These are phyloP conservation scores for Dromaius novaehollandiae DNA, from an alignment of 2,113 vertebrate genomes.

Conservation along the genomic window DNA sequence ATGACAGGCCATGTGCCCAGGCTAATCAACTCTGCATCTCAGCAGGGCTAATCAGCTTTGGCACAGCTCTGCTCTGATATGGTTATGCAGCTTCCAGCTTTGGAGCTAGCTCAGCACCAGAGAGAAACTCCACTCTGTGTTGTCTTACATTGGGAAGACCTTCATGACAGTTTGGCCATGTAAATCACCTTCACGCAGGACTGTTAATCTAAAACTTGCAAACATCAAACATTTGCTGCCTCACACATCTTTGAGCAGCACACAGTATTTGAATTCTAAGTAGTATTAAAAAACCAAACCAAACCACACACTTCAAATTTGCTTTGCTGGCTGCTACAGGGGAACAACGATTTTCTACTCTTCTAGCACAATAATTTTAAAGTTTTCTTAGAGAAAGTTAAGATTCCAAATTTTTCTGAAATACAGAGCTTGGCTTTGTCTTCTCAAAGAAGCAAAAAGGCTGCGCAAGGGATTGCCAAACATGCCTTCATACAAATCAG, in stretches of 20 bases:
- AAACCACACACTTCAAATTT: neutral
- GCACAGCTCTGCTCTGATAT: constrained; percentile 22
- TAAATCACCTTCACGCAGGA: neutral
- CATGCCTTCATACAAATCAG: neutral
- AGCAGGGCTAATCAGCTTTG: constrained; percentile 44
- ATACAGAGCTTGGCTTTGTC: neutral
- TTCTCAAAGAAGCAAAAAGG: neutral
- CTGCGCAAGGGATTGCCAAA: neutral
- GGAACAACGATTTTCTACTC: neutral
- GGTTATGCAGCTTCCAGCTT: constrained; percentile 8
- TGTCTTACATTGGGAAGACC: neutral
- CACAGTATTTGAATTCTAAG: neutral
- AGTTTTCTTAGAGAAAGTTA: neutral
- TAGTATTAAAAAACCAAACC: neutral
- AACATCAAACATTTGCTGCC: neutral
- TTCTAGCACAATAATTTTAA: neutral
- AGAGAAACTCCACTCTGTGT: neutral
- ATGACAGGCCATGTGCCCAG: neutral
- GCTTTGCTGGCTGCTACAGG: neutral
- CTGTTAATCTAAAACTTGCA: neutral
- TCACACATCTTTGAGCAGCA: neutral
- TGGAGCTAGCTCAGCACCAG: neutral
- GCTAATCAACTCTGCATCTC: constrained; percentile 33
- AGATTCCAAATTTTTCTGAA: neutral
- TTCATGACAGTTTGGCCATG: neutral